Conservation (phyloP, 2,888 invertebrate genomes). For the Netelia fuscicornis region DNA sequence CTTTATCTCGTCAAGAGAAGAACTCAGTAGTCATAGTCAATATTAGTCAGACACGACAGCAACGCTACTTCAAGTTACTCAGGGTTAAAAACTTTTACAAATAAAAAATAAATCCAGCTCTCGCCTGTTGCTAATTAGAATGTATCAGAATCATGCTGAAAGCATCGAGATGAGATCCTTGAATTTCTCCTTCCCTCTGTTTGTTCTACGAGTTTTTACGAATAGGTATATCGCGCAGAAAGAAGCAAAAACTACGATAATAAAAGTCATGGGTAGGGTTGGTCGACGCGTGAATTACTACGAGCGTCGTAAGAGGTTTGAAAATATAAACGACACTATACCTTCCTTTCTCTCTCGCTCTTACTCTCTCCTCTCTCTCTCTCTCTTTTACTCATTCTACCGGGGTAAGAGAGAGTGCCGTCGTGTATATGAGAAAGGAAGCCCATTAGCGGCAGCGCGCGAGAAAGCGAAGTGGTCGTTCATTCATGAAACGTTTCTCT, state of each 20-base stretch:
- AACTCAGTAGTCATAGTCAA: constrained; percentile 5
- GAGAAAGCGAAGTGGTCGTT: constrained; percentile 76
- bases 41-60: constrained; percentile 4
- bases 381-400: constrained; percentile 22
- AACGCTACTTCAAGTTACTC: background rate
- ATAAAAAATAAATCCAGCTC: background rate
- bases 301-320: constrained; percentile 61
- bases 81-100: background rate
- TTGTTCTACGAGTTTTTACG: background rate
- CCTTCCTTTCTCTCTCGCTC: constrained; percentile 4
- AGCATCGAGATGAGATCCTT: constrained; percentile 16
- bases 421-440: constrained; percentile 76
- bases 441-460: constrained; percentile 80
- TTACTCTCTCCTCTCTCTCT: background rate
- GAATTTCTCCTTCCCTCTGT: constrained; percentile 11
- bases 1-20: background rate
- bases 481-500: constrained; percentile 80
- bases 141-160: constrained; percentile 19
- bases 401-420: constrained; percentile 41
- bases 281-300: constrained; percentile 55
- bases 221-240: constrained; percentile 15
- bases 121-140: constrained; percentile 9
- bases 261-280: constrained; percentile 54
- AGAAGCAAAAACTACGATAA: constrained; percentile 38
- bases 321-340: constrained; percentile 55